Evolutionary conservation across 2,113 vertebrate species (phyloP).

Genomic region (Garra rufa): DNA sequence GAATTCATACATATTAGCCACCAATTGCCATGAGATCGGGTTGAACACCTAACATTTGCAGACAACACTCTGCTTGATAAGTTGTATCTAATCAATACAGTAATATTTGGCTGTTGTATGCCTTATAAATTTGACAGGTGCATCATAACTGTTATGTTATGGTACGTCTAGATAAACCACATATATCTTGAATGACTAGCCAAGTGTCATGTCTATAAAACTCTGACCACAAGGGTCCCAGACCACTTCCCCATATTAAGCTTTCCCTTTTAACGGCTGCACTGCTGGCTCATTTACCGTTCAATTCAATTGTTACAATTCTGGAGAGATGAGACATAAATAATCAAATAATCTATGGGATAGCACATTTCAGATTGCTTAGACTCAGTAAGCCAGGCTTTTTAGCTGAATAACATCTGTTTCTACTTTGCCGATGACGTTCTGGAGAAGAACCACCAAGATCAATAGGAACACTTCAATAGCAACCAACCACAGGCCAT

Average conservation of each 20-base stretch:
- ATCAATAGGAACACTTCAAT: neutral
- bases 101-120: neutral
- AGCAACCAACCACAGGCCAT: neutral
- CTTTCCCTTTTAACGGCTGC: neutral
- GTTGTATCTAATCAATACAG: no score
- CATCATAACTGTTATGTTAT: neutral
- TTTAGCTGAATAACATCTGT: neutral
- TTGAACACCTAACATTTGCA: neutral
- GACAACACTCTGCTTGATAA: no score
- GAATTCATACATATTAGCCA: no score
- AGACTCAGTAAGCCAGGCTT: neutral
- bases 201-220: neutral
- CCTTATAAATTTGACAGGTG: neutral
- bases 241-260: neutral
- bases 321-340: neutral
- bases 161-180: neutral
- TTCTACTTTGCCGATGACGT: neutral
- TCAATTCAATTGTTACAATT: neutral
- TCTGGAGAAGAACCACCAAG: neutral
- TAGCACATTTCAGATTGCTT: neutral
- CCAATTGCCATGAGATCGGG: no score
- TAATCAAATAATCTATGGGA: constrained; percentile 3
- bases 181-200: neutral
- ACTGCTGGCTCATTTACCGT: neutral
- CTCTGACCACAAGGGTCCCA: neutral